Base-by-base conservation (phyloP, 2,888 invertebrate species). In the Piscicola geometra region DNA sequence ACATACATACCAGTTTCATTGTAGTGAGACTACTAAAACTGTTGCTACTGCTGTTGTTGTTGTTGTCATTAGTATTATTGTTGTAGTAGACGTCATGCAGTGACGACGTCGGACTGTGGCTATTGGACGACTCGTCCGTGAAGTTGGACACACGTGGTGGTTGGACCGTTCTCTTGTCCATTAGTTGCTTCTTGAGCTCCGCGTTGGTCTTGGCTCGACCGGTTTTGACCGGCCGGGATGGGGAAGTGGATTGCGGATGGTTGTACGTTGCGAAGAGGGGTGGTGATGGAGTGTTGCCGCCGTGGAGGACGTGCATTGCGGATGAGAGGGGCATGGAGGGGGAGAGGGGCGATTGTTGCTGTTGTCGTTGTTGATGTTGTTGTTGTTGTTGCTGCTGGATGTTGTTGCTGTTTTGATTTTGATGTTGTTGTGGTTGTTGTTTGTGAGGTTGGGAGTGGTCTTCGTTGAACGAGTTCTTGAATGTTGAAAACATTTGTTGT, bases 191-290 rank as follows among this genome's bases (percentile, higher is more conserved):
- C 76, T 78, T 78, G 32, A 78, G 75, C 30, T 78, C 77, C 2
- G 73, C 76, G 28, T 78, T 78, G 25, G 78, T 78, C 72, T 78
- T 78, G 1, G 78, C 77, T 41, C 77, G 56, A 21, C 78, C 77
- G 18, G 75, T 73, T 47, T 75, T 75, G n/a, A n/a, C n/a, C 1
- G 76, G 75, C 36, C 73, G 69, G 15, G 47, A 21, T 1, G 72
- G 41, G 21, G 35, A 41, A n/a, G n/a, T n/a, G 15, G 75, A 28
- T 21, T 52, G 56, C 0, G 50, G 75, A 18, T 50, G 75, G 2
- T 56, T 69, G 70, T 56, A 64, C n/a, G n/a, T n/a, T 28, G 35
- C 25, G 33, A 56, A 36, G 15, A 50, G 33, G 18, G 69, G 75
- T 0, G 75, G 75, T 3, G 75, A 70, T 18, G 75, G 70, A 21